Evolutionary conservation across 2,888 invertebrate species (phyloP).

Genomic region (Rhagonycha lutea): DNA sequence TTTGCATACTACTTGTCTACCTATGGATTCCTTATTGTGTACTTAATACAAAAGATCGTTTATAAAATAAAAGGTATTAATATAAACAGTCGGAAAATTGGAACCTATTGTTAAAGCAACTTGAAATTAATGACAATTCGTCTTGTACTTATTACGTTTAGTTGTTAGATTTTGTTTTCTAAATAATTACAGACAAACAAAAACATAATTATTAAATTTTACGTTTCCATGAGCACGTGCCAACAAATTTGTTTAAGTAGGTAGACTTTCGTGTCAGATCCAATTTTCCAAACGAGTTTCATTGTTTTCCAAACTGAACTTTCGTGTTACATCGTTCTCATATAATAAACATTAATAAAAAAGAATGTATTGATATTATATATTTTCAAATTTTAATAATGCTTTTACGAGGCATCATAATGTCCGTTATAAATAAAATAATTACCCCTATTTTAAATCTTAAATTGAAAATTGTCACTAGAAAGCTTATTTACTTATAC

Average conservation of each 20-base stretch:
- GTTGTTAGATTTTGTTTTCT: conserved; percentile 8
- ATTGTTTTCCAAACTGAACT: conserved; percentile 1
- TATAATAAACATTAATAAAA: not conserved
- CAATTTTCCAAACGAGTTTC: conserved; percentile 2
- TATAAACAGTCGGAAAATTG: conserved; percentile 12
- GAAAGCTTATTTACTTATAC: not conserved
- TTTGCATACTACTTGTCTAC: conserved; percentile 11
- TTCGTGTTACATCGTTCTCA: not conserved
- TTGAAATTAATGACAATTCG: conserved; percentile 21
- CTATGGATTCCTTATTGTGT: conserved; percentile 7
- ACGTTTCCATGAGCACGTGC: not conserved
- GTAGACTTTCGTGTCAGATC: conserved; percentile 1
- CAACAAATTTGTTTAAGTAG: conserved; percentile 2
- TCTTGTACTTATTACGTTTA: not conserved
- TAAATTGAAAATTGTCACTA: not conserved
- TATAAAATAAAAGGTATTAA: conserved; percentile 19
- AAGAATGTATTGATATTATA: not conserved
- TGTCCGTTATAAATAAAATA: not conserved
- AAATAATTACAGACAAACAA: conserved; percentile 13
- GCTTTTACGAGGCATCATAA: not conserved
- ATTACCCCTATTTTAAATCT: not conserved
- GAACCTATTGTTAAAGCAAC: conserved; percentile 14
- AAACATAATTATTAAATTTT: conserved; percentile 16
- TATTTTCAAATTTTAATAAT: not conserved
- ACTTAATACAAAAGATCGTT: conserved; percentile 21